Evolutionary conservation across 1,140 invertebrate species (phyloP).

Genomic region (Ostrea edulis): DNA sequence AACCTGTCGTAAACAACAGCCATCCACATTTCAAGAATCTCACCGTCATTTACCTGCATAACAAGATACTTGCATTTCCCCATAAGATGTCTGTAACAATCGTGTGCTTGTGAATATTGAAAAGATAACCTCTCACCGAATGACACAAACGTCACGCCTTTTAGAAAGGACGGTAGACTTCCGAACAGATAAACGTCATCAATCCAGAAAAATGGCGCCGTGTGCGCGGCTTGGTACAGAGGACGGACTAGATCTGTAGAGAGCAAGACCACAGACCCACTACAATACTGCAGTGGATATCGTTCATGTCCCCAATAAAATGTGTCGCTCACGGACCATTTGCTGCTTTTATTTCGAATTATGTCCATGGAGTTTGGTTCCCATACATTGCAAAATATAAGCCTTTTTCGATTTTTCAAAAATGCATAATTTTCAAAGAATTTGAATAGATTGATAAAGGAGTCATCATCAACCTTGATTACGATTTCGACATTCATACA

Average conservation of each 20-base stretch:
- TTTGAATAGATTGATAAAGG: slow-evolving; percentile 78
- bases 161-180: slow-evolving; percentile 60
- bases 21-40: slow-evolving; percentile 50
- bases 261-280: slow-evolving; percentile 61
- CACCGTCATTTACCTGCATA: slow-evolving; percentile 52
- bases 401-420: slow-evolving; percentile 47
- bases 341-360: slow-evolving; percentile 56
- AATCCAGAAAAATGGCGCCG: slow-evolving; percentile 74
- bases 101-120: slow-evolving; percentile 32
- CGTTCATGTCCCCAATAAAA: slow-evolving; percentile 51
- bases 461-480: slow-evolving; percentile 81
- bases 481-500: slow-evolving; percentile 81
- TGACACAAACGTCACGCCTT: slow-evolving; percentile 34
- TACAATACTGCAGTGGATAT: slow-evolving; percentile 61
- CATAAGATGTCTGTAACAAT: slow-evolving; percentile 46
- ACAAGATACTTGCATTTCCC: slow-evolving; percentile 49
- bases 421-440: slow-evolving; percentile 63
- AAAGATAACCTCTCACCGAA: slow-evolving; percentile 49
- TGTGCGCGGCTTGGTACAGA: slow-evolving; percentile 68
- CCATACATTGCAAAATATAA: slow-evolving; percentile 61
- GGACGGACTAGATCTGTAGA: slow-evolving; percentile 73
- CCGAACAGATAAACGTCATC: slow-evolving; percentile 77
- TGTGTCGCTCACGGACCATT: slow-evolving; percentile 61
- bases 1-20: slow-evolving; percentile 42
- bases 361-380: slow-evolving; percentile 61